Base-by-base conservation (phyloP, 37 sponge, comb jelly and placozoan genomes). In the Trichoplax adhaerens region DNA sequence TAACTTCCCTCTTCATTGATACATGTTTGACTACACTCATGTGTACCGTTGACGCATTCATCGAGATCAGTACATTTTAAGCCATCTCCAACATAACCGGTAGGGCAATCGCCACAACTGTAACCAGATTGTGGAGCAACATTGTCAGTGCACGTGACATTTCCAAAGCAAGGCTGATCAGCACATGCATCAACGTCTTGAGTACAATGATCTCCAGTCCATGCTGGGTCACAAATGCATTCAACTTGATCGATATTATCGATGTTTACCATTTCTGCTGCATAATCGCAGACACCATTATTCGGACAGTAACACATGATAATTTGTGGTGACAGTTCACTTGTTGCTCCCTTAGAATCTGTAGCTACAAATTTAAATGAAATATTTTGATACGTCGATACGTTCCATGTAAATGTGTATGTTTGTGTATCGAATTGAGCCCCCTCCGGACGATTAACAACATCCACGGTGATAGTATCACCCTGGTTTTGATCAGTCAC, bases 141-240 rank as follows among this genome's bases (percentile, higher is more conserved):
- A 73, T 73, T 65, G n/a, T 56, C 65, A 4, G 50, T 73, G 55
- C 92, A 91, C 5, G 56, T 58, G 0, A 63, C 82, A 54, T 78
- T 82, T 58, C 76, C 73, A 60, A 73, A 81, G 57, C 92, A 91
- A 10, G 91, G 87, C 29, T 68, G 7, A 12, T 77, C 78, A 5
- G 54, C 50, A 58, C 86, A 85, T 1, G 82, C 86, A 82, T 85
- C 75, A n/a, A 68, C 62, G 69, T 84, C 85, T 1, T 60, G 8
- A 53, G 80, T 68, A 76, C 85, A 84, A 29, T 29, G 29, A 29
- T 29, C 29, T 29, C 29, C 29, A 29, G 29, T 29, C 29, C 29
- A 29, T 29, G 29, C 29, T 29, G 29, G 29, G 29, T 29, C 29
- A 29, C 29, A 29, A 29, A 29, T 29, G 29, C 29, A 29, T 29